Evolutionary conservation across 37 sponge, comb jelly and placozoan species (phyloP), one percentile per base, ranked within the genome.

Genomic region (Diacarnus erythraeanus): DNA sequence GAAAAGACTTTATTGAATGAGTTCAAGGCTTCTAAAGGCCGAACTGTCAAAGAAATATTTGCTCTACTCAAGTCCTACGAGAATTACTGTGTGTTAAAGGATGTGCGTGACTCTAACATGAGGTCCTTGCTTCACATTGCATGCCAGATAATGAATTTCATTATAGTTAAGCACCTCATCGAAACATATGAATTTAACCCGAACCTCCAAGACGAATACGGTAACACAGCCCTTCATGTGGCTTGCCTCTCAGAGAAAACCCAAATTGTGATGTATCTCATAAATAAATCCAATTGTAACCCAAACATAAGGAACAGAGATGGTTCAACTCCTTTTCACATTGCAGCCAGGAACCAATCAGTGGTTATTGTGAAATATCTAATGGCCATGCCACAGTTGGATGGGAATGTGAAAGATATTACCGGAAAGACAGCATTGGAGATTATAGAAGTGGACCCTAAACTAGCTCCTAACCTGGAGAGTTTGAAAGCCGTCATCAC

Each of bases 71-170:
- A 47, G 51, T 47, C 51, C 6, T 47, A 47, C 12, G 51, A 6
- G 20, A 63, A 63, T 8, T n/a, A 63, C 31, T 63, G 64, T 29
- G 64, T 20, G 4, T 5, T 63, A 8, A 43, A 18, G n/a, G 26
- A 39, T 1, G 43, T 71, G 2, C 6, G 9, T 1, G 27, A 71
- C 26, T 22, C 1, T 37, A 43, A 38, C 1, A n/a, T 2, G 44
- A 71, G 41, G 41, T 43, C 71, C 36, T 37, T 71, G 26, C 71
- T 71, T 35, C 71, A 71, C 27, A 40, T 71, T 8, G 71, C 71
- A n/a, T 40, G 71, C 38, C 3, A n/a, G 4, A 8, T 6, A 2
- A 40, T 43, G 71, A 22, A 17, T 2, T 8, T 71, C 27, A 9
- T 3, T 10, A 35, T 39, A 23, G 71, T 71, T 9, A 71, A 40